Base-by-base conservation (phyloP, 1,140 invertebrate genomes). In the Atta cephalotes region DNA sequence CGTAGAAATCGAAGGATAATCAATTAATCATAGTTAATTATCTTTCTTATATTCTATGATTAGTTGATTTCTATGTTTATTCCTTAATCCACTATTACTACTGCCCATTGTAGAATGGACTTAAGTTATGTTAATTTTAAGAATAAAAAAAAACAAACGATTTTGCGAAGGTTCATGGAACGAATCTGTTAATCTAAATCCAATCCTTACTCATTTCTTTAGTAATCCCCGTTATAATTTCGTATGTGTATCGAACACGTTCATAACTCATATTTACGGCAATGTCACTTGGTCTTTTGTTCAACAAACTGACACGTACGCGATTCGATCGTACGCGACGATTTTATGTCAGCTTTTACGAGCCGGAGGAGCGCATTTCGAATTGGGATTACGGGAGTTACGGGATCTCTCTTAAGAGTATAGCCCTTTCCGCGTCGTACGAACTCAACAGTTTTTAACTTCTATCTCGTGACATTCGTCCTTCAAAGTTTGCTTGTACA, bases 291-390 rank as follows among this genome's bases (percentile, higher is more conserved):
- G 91, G 84, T 90, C 92, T 93, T 94, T 94, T 92, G 91, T 92
- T 92, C 88, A 84, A 45, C 87, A 60, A 88, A 88, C 80, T 39
- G 81, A 90, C 89, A 85, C 78, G 18, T 89, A 25, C 25, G 25
- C 25, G 25, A 25, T 25, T 89, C 86, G 85, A 74, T 82, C 78
- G 84, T 86, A 90, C 90, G 92, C 92, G 93, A 94, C 93, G 91
- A 94, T 94, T 94, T 94, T 94, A 94, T 91, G 92, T 86, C 90
- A 65, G 82, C 90, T 93, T 94, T 94, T 94, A 94, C 91, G 93
- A 94, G 90, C 81, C 86, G 88, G 89, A 92, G 90, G 89, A 92
- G 90, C 90, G 92, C 88, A 92, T 91, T 94, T 93, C 91, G 90
- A 93, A 94, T 93, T 89, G 90, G 90, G 88, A 84, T 84, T 90